Percentiles rank a stretch among this genome's conserved stretches.
Conservation (phyloP, 2,797 vertebrate species). For the Phrynocephalus forsythii region DNA sequence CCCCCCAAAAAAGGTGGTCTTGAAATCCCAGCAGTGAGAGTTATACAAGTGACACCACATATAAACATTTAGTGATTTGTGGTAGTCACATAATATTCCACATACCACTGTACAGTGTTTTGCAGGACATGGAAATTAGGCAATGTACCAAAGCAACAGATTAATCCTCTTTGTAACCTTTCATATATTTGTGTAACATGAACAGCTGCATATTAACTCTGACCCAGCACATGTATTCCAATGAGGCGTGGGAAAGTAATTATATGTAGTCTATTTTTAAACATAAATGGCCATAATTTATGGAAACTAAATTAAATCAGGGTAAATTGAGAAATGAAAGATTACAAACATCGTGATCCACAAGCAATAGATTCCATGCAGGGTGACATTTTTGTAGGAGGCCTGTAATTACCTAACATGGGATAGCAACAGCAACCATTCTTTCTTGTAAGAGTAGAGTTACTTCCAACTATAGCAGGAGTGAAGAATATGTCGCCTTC, state of each 20-base stretch:
- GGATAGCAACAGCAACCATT: neutral
- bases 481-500: neutral
- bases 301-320: constrained; percentile 21
- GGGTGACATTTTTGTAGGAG: neutral
- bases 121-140: neutral
- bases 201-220: neutral
- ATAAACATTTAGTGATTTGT: neutral
- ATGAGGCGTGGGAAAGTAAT: constrained; percentile 27
- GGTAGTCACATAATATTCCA: neutral
- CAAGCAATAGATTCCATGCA: neutral
- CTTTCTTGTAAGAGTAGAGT: neutral
- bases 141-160: neutral
- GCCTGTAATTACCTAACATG: neutral
- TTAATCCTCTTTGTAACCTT: neutral
- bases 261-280: neutral
- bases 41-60: neutral
- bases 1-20: neutral
- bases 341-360: neutral
- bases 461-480: neutral
- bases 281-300: neutral
- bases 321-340: constrained; percentile 19
- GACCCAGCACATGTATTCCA: neutral
- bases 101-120: neutral
- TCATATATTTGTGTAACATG: neutral
- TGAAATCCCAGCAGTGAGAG: neutral